phyloP scores from a whole-genome alignment of 2,113 vertebrate genomes.

The Zosterops japonicus region DNA sequence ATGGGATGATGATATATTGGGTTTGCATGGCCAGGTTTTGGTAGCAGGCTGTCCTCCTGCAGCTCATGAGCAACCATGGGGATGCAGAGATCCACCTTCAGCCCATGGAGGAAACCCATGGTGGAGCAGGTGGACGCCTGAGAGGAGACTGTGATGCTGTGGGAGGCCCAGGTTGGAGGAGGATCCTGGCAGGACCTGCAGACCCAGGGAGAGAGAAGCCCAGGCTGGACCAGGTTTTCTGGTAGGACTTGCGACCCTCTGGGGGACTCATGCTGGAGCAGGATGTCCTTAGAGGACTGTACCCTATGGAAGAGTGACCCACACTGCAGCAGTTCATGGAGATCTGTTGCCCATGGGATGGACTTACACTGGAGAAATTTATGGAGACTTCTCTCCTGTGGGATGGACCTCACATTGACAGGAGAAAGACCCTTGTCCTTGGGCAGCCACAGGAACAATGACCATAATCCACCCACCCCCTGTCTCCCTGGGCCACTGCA shows the following conservation, averaged over 20 bases:
- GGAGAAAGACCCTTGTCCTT: background rate
- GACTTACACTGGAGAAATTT: background rate
- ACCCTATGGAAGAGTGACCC: background rate
- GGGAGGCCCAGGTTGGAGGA: background rate
- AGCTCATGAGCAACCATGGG: rapidly evolving
- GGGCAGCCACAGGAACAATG: background rate
- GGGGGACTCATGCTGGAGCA: background rate
- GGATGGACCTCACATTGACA: background rate
- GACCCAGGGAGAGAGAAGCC: background rate
- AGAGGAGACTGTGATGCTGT: background rate
- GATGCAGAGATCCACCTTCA: background rate
- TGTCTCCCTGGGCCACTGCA: background rate
- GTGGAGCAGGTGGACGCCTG: background rate
- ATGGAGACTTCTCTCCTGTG: background rate
- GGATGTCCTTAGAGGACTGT: background rate
- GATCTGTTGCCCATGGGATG: background rate
- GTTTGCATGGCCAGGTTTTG: background rate
- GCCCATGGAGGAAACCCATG: rapidly evolving
- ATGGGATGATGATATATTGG: background rate
- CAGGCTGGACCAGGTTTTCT: background rate
- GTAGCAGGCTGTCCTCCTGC: background rate
- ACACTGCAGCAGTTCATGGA: too few relatives aligned
- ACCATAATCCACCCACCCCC: background rate
- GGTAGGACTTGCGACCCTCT: background rate
- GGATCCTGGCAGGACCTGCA: background rate